Conservation (phyloP, 2,888 invertebrate species). For the Brachypalpus laphriformis region DNA sequence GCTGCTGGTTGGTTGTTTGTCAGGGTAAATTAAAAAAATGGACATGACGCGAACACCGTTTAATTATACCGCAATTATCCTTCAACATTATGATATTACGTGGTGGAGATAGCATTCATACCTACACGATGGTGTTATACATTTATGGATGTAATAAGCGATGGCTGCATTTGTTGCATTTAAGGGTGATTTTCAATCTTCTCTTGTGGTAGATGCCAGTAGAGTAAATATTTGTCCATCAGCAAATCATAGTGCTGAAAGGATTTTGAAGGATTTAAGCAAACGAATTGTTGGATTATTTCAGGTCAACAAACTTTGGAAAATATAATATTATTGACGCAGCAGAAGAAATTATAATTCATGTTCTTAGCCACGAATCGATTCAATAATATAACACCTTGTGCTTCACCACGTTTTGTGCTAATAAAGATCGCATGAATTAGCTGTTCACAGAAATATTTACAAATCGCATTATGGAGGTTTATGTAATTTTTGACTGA, state of each 20-base stretch:
- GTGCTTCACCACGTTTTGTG: too few species aligned
- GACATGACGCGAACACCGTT: conserved; percentile 58
- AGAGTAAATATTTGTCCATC: neutral
- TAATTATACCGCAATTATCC: conserved; percentile 57
- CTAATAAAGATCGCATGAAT: too few species aligned
- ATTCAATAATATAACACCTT: neutral
- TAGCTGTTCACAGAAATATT: too few species aligned
- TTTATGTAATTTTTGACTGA: too few species aligned
- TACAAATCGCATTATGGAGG: too few species aligned
- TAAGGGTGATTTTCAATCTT: conserved; percentile 28
- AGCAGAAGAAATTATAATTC: neutral
- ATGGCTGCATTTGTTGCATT: conserved; percentile 37
- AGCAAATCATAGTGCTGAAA: conserved; percentile 18
- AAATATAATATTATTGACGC: neutral
- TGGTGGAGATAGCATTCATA: neutral
- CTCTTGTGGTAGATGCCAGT: neutral
- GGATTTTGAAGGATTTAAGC: conserved; percentile 26
- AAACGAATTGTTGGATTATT: conserved; percentile 23
- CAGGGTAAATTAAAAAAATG: conserved; percentile 51
- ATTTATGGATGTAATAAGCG: conserved; percentile 21
- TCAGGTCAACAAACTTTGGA: conserved; percentile 18
- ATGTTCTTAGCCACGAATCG: neutral
- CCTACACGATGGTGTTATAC: neutral
- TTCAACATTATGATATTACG: conserved; percentile 19
- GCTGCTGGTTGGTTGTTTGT: conserved; percentile 31